Base-by-base conservation (phyloP, 2,888 invertebrate genomes). In the Polyommatus iphigenia region DNA sequence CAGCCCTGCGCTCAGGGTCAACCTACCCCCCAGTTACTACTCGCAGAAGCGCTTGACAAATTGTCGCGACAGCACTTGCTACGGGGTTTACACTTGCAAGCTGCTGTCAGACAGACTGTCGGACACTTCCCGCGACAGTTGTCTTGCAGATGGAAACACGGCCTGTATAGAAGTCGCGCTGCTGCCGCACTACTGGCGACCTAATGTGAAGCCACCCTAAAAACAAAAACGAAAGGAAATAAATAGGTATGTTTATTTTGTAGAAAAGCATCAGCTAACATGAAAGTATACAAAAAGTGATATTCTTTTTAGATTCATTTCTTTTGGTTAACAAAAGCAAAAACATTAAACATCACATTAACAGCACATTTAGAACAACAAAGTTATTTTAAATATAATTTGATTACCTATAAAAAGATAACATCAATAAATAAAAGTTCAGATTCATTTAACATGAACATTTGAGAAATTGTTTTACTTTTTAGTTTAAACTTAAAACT, bases 181-280 rank as follows among this genome's bases (percentile, higher is more conserved):
- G 24, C 1, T 24, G 24, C 24, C 24, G 24, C 24, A 24, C 24
- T 24, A 24, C 24, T 24, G 24, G 24, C 24, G 24, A 24, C 24
- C 24, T 24, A n/a, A n/a, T n/a, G 24, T 24, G 24, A 24, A 24
- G 24, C 1, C 24, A n/a, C n/a, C n/a, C n/a, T n/a, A 54, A 54
- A 18, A 18, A 18, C 54, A 29, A 29, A 29, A 32, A 32, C 6
- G 10, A 36, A 36, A 72, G 46, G 10, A 41, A 41, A 41, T 46
- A 41, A 41, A 41, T 41, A 41, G 46, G 41, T n/a, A 72, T 20
- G n/a, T 41, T 75, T 75, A 75, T 75, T 75, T 75, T 46, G 7
- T 54, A 75, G 18, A 54, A 75, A 75, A 75, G 75, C 75, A 75
- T 29, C 73, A 73, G 73, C 24, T 73, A 50, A 75, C 54, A 75